Base-by-base conservation (phyloP, 2,797 vertebrate species). In the Brachymystax lenok region DNA sequence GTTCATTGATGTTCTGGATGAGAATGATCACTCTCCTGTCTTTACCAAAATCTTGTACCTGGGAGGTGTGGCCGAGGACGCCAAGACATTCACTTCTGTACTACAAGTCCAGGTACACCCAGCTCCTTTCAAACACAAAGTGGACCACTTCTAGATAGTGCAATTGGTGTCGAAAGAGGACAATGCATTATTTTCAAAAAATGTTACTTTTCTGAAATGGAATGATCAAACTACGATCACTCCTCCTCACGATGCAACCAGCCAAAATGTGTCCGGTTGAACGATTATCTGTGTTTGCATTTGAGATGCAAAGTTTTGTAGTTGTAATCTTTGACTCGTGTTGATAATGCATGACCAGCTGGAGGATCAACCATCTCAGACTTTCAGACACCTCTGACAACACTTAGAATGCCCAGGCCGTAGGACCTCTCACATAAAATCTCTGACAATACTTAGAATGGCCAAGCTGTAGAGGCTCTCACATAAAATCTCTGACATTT, bases 31-130 rank as follows among this genome's bases (percentile, higher is more conserved):
- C 2, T 88, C 90, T 0, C 98, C 98, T 0, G 87, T 95, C 66
- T 99, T 99, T 88, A 96, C 94, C 80, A 96, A 90, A 82, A 84
- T 95, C 16, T 86, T 95, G 51, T 99, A 98, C 88, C 95, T 99
- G 27, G 97, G 97, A 69, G 98, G 98, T n/a, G 97, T 99, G 3
- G 95, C 97, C 24, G 98, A 99, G 90, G 97, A 99, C 77, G 95
- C 97, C 61, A 98, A 94, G 92, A 99, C 98, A 28, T 99, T 99
- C 92, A 93, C 97, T 5, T 96, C 97, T 1, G 95, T 99, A 74
- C 90, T 99, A 71, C 95, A 94, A 94, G 96, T 99, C 33, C 95
- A 99, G 97, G 98, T 95, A 92, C 75, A 28, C 24, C 74, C 19
- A 5, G 35, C 70, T 14, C 13, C 17, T 35, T 35, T 24, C 17